phyloP scores from a whole-genome alignment of 1,140 invertebrate genomes.

The Batillaria attramentaria region DNA sequence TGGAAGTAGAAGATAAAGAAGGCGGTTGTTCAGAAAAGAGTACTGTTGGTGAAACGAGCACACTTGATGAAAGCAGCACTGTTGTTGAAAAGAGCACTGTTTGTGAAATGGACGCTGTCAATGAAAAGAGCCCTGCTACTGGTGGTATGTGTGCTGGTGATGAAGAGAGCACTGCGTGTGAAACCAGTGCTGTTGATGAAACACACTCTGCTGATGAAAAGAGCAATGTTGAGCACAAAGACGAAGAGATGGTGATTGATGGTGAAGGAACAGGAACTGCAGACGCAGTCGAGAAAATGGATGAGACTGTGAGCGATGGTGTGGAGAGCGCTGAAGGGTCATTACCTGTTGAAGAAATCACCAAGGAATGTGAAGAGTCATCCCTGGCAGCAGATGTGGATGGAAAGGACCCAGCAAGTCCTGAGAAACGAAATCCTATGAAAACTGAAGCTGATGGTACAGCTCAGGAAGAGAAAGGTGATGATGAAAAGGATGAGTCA shows the following conservation, averaged over 20 bases:
- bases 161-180: no score
- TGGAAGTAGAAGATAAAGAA: background rate
- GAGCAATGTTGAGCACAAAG: background rate
- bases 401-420: no score
- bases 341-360: constrained; percentile 15
- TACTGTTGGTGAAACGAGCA: no score
- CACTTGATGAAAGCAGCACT: no score
- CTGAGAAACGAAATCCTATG: background rate
- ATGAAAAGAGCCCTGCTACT: no score
- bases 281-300: background rate
- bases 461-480: background rate
- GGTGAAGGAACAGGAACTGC: constrained; percentile 5
- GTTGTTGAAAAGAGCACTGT: no score
- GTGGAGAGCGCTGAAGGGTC: background rate
- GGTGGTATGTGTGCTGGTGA: no score
- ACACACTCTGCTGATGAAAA: no score
- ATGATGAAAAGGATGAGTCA: constrained; percentile 3
- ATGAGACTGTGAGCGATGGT: background rate
- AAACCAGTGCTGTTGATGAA: no score
- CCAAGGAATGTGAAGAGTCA: constrained; percentile 18
- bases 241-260: background rate
- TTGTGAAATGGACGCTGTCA: no score
- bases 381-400: no score
- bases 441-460: background rate
- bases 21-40: background rate